phyloP scores from a whole-genome alignment of 1,140 invertebrate genomes.

The Gyrodactylus salaris region DNA sequence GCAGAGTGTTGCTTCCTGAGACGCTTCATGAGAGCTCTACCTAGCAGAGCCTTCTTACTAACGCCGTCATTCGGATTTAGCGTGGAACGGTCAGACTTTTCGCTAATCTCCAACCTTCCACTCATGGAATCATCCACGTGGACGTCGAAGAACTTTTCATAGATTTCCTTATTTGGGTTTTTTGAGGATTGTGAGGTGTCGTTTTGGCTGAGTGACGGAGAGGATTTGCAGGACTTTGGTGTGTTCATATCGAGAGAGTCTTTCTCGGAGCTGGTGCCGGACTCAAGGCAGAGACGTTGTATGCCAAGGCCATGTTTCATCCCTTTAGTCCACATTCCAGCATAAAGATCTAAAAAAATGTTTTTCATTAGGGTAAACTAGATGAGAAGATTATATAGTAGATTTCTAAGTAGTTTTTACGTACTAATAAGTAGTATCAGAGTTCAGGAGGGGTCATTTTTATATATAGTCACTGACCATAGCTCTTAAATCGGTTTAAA shows the following conservation, averaged over 20 bases:
- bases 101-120: not conserved
- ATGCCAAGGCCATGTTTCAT: not conserved
- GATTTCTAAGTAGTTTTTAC: too few species aligned
- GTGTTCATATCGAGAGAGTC: not conserved
- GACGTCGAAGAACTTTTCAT: not conserved
- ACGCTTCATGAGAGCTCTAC: not conserved
- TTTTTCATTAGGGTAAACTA: too few species aligned
- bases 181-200: not conserved
- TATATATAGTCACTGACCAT: too few species aligned
- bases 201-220: not conserved
- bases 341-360: not conserved
- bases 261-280: not conserved
- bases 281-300: not conserved
- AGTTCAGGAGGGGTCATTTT: too few species aligned
- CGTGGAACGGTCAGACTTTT: not conserved
- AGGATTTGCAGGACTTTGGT: not conserved
- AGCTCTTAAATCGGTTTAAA: too few species aligned
- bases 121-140: not conserved
- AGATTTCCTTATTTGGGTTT: not conserved
- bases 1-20: not conserved
- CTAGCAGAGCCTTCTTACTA: not conserved
- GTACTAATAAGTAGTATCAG: too few species aligned
- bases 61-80: too few species aligned
- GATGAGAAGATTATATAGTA: too few species aligned
- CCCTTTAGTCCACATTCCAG: constrained; percentile 3